Conservation (phyloP, 2,797 vertebrate genomes). For the Pseudomugil tenellus region DNA sequence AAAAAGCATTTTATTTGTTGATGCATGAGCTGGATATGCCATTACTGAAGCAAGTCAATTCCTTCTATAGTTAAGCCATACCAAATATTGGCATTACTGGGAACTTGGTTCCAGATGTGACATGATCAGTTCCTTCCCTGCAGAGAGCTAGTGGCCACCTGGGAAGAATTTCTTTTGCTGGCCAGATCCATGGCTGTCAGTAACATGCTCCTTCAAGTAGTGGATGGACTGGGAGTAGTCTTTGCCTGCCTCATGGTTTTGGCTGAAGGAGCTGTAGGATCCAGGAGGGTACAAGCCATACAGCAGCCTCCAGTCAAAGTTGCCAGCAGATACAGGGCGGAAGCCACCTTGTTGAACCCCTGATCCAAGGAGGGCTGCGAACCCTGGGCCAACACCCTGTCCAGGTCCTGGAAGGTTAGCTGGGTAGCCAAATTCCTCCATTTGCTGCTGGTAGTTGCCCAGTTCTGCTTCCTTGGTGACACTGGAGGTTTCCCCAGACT, state of each 20-base stretch:
- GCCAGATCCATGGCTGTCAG: not conserved
- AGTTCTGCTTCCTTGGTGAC: not conserved
- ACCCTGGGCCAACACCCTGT: not conserved
- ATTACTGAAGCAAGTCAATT: no score
- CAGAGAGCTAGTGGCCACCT: not conserved
- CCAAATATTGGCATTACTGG: no score
- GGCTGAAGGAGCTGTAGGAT: not conserved
- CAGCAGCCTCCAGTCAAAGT: not conserved
- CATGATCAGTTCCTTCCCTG: no score
- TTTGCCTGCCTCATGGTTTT: no score
- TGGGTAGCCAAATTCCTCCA: not conserved
- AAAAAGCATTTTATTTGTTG: no score
- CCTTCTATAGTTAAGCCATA: no score
- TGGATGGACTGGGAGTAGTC: no score
- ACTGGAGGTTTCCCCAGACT: not conserved
- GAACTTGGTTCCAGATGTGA: no score
- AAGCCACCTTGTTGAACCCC: not conserved
- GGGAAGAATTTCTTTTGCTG: not conserved
- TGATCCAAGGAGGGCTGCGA: not conserved
- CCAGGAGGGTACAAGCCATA: conserved; percentile 8
- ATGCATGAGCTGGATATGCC: no score
- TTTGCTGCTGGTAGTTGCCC: conserved; percentile 10
- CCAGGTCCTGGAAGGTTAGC: not conserved
- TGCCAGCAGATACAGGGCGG: not conserved
- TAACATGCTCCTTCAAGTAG: no score